Evolutionary conservation across 2,797 vertebrate genomes (phyloP), one percentile per base, ranked within the genome.

Genomic region (Galago senegalensis): DNA sequence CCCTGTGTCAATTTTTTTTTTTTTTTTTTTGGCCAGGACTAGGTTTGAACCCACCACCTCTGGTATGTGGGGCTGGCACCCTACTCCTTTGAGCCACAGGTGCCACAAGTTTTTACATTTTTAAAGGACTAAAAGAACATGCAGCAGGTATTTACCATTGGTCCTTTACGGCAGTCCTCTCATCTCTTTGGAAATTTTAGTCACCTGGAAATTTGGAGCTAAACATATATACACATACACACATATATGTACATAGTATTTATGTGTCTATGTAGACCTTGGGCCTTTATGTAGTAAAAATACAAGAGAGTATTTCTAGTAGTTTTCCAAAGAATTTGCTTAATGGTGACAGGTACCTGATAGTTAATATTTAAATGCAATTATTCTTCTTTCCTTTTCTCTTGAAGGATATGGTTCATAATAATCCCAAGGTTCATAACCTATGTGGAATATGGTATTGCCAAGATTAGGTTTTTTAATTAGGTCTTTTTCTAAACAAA

Each of bases 101-200:
- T 0, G 11, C 46, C 40, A 43, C 40, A 4, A 23, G 12, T 25
- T 72, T 93, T 67, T 65, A 67, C 40, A 58, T 29, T 40, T 94
- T 73, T 86, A 88, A 88, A 94, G 43, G 13, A 25, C 12, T 61
- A n/a, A 73, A 72, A 89, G 16, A 89, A 73, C 46, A 93, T 31
- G 9, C 12, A 69, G 53, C 25, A 63, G 18, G 29, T 37, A 76
- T 76, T 85, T 82, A 23, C 20, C 43, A 2, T 69, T 43, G 21
- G 17, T 46, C 5, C 18, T 56, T 79, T n/a, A 69, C 1, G 88
- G 23, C 13, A 29, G 13, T 37, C 1, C 1, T 5, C 13, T 84
- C 7, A 40, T 58, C 37, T 53, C 11, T 82, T 75, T n/a, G 29
- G 37, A 86, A 92, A 94, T 23, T 60, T 46, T 46, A 65, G 17